Evolutionary conservation across 1,140 invertebrate species (phyloP).

Genomic region (Eufriesea mexicana): DNA sequence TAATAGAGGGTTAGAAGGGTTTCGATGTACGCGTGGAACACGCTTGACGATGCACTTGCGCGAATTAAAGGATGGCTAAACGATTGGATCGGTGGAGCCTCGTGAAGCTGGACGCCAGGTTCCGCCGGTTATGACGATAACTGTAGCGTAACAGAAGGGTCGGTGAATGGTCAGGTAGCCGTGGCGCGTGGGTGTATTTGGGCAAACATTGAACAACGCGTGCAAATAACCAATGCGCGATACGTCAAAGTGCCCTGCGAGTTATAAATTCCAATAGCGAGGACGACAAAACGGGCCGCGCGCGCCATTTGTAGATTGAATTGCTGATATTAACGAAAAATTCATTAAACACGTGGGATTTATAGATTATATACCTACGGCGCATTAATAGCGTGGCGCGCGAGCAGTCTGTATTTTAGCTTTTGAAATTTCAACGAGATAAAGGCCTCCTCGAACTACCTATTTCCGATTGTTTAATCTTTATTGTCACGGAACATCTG

Average conservation of each 20-base stretch:
- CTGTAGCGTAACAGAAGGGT: constrained; percentile 39
- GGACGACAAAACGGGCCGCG: constrained; percentile 58
- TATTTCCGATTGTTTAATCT: constrained; percentile 67
- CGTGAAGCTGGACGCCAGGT: background rate
- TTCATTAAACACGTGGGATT: constrained; percentile 69
- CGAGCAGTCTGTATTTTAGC: constrained; percentile 30
- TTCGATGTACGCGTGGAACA: too few relatives aligned
- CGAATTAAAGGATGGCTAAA: background rate
- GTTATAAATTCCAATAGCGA: constrained; percentile 67
- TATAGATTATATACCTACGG: constrained; percentile 64
- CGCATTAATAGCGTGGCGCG: constrained; percentile 50
- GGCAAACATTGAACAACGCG: constrained; percentile 42
- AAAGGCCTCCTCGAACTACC: constrained; percentile 59
- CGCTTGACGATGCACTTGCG: background rate
- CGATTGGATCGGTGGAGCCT: background rate
- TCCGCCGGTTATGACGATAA: constrained; percentile 29
- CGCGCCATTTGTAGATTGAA: constrained; percentile 67
- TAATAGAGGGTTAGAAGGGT: too few relatives aligned
- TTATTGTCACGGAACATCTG: constrained; percentile 62
- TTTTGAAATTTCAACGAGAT: constrained; percentile 58
- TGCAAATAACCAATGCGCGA: constrained; percentile 63
- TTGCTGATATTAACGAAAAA: constrained; percentile 71
- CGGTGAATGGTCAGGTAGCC: constrained; percentile 23
- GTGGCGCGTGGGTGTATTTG: constrained; percentile 23
- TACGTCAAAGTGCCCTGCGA: constrained; percentile 65